Evolutionary conservation across 1,140 invertebrate species (phyloP).

Genomic region (Heterodera carotae): DNA sequence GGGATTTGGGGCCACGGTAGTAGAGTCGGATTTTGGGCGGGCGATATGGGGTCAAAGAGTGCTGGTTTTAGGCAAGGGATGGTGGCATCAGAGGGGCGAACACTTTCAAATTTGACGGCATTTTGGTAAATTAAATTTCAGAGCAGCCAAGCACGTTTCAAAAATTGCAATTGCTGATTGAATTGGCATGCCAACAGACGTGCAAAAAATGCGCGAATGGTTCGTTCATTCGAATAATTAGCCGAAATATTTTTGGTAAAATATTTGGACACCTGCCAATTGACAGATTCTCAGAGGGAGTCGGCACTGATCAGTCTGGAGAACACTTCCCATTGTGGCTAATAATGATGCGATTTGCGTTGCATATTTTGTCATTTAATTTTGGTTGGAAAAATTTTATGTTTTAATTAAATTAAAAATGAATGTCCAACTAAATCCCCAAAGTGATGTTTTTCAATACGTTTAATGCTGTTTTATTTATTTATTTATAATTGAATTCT

Average conservation of each 20-base stretch:
- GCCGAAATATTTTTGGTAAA: conserved; percentile 13
- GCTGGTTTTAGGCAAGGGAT: too few species aligned
- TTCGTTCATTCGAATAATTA: background rate
- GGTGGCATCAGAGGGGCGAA: too few species aligned
- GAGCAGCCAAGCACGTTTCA: conserved; percentile 33
- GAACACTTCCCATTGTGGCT: conserved; percentile 34
- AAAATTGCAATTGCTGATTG: conserved; percentile 43
- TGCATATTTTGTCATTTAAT: too few species aligned
- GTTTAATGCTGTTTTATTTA: too few species aligned
- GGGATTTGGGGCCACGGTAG: too few species aligned
- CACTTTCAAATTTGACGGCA: too few species aligned
- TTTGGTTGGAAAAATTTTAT: too few species aligned
- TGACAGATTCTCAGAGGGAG: conserved; percentile 30
- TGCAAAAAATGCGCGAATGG: conserved; percentile 29
- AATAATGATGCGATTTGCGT: background rate
- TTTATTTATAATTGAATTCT: too few species aligned
- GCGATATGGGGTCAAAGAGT: background rate
- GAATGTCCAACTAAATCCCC: too few species aligned
- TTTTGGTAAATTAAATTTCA: conserved; percentile 20
- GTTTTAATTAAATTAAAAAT: too few species aligned
- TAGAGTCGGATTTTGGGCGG: too few species aligned
- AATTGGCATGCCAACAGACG: conserved; percentile 37
- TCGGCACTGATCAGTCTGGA: conserved; percentile 24
- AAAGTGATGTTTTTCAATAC: too few species aligned
- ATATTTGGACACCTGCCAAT: conserved; percentile 4